These are phyloP conservation scores for Amphiduros pacificus DNA, from an alignment of 2,888 invertebrate genomes.

Conservation along the genomic window DNA sequence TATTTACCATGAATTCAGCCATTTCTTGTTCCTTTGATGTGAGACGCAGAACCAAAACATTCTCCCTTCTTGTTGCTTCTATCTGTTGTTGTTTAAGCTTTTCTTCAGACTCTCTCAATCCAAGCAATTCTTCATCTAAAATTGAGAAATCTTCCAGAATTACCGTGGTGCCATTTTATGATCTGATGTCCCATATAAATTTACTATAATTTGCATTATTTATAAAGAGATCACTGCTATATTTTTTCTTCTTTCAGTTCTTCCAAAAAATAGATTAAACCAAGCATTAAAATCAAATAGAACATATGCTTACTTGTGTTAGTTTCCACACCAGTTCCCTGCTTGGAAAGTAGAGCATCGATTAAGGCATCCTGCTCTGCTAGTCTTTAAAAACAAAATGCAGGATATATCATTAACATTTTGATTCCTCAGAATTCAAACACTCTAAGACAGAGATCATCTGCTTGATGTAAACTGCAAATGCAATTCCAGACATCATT, in stretches of 20 bases:
- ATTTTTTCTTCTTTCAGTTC: no score
- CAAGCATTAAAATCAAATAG: background rate
- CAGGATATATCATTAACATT: no score
- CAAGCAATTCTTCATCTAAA: conserved; percentile 9
- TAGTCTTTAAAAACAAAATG: conserved; percentile 10
- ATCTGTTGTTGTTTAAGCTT: conserved; percentile 42
- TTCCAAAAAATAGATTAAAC: no score
- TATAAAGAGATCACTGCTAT: no score
- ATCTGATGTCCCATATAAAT: no score
- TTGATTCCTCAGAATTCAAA: no score
- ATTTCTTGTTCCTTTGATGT: conserved; percentile 96
- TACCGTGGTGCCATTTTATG: no score
- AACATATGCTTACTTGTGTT: conserved; percentile 4
- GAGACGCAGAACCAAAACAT: conserved; percentile 85
- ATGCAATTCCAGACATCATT: no score
- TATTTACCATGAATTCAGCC: conserved; percentile 93
- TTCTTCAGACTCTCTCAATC: conserved; percentile 18
- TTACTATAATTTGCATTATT: background rate
- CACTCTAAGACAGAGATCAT: no score
- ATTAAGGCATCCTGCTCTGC: conserved; percentile 12
- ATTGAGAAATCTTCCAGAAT: no score
- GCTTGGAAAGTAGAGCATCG: conserved; percentile 12
- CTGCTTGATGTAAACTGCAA: no score
- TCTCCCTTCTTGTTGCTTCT: conserved; percentile 88
- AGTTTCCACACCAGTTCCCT: background rate